phyloP scores from a whole-genome alignment of 64 coral and sea anemone species.

The Cladopsammia gracilis region DNA sequence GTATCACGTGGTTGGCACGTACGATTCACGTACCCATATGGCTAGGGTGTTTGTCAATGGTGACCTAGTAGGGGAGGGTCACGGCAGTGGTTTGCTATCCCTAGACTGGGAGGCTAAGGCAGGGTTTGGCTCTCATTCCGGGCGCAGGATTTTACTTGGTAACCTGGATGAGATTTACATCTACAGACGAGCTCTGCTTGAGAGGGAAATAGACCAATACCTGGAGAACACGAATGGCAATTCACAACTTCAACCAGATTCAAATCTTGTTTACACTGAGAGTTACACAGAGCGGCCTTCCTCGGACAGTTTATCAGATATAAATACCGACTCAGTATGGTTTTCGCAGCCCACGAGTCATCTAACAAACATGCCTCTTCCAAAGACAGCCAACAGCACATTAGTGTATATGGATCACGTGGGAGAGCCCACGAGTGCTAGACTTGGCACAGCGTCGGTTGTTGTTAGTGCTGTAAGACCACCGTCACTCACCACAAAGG shows the following conservation, averaged over 20 bases:
- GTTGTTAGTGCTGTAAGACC: neutral
- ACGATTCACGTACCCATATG: conserved; percentile 71
- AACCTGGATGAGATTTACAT: conserved; percentile 95
- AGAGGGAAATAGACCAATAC: conserved; percentile 78
- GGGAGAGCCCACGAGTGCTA: neutral
- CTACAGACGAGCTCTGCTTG: conserved; percentile 76
- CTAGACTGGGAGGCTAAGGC: conserved; percentile 76
- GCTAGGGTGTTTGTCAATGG: conserved; percentile 89
- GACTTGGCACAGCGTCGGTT: neutral
- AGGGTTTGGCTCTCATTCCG: conserved; percentile 82
- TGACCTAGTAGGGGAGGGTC: conserved; percentile 55
- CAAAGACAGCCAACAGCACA: neutral
- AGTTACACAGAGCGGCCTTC: conserved; percentile 31
- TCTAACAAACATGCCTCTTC: neutral
- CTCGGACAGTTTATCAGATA: neutral
- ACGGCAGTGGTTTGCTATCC: conserved; percentile 83
- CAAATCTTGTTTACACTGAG: neutral
- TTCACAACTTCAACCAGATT: neutral
- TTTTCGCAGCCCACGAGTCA: conserved; percentile 11
- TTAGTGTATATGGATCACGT: neutral
- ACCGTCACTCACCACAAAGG: neutral
- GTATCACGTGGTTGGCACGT: conserved; percentile 96
- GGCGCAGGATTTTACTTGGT: conserved; percentile 73
- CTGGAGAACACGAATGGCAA: conserved; percentile 47
- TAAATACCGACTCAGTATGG: conserved; percentile 31